Evolutionary conservation across 2,888 invertebrate genomes (phyloP).

Genomic region (Tanytarsus gracilentus): DNA sequence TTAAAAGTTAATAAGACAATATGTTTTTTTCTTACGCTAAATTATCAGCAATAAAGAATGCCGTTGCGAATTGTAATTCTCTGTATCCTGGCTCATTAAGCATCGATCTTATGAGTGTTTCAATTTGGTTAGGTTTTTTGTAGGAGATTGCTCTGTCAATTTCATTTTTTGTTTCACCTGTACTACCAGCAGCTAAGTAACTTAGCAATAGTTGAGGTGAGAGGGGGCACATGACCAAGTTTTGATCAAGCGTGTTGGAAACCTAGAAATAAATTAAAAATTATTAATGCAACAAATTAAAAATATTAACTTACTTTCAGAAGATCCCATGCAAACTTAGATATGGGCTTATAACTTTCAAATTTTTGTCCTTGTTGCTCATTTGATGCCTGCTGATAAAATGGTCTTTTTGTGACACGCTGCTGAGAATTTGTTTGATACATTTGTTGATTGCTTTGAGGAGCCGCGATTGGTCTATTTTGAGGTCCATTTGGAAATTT

Average conservation of each 20-base stretch:
- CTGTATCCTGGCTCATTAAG: background rate
- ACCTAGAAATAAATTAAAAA: background rate
- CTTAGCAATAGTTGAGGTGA: conserved; percentile 22
- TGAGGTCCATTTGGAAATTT: too few species aligned
- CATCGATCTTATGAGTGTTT: background rate
- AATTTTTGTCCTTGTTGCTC: too few species aligned
- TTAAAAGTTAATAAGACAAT: background rate
- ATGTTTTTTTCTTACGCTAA: background rate
- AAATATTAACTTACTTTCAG: background rate
- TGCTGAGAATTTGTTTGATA: too few species aligned
- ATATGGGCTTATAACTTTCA: too few species aligned
- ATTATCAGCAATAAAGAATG: conserved; percentile 8
- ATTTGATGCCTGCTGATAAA: too few species aligned
- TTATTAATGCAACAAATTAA: background rate
- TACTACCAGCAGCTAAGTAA: background rate
- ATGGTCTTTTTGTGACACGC: too few species aligned
- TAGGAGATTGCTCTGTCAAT: background rate
- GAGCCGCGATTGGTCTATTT: too few species aligned
- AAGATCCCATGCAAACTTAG: conserved; percentile 16
- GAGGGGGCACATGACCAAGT: conserved; percentile 7
- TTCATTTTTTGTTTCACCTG: conserved; percentile 6
- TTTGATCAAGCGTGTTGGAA: background rate
- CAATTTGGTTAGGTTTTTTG: background rate
- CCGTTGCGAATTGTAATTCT: conserved; percentile 19
- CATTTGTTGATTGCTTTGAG: too few species aligned